Percentiles rank a stretch among this genome's conserved stretches.
These are phyloP conservation scores for Nothocercus nigrocapillus DNA, from an alignment of 2,113 vertebrate species.

Conservation along the genomic window DNA sequence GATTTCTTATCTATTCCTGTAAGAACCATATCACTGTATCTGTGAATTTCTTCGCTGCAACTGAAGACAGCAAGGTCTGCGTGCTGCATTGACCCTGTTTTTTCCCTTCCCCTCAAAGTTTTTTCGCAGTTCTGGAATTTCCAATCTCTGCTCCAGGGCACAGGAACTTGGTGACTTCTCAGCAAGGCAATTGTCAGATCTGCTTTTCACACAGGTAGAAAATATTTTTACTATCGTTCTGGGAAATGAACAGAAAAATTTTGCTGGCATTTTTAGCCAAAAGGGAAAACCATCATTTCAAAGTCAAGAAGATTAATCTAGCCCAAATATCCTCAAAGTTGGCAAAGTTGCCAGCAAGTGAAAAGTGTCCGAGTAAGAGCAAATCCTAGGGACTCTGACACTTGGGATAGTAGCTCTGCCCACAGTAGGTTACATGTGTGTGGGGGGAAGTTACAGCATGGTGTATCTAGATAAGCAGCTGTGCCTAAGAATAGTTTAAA, in stretches of 20 bases:
- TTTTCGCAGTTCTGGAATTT: fast-evolving
- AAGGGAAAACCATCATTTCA: not conserved
- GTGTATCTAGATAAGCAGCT: not conserved
- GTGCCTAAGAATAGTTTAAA: not conserved
- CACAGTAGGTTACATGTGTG: not conserved
- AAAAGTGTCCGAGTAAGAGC: not conserved
- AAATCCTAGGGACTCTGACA: not conserved
- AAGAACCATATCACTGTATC: not conserved
- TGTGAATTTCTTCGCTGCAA: not conserved
- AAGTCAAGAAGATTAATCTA: not conserved
- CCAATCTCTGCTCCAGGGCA: fast-evolving
- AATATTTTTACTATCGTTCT: fast-evolving
- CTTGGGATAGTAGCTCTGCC: not conserved
- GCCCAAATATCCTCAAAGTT: not conserved
- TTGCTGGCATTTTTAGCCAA: not conserved
- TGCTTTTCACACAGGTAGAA: not conserved
- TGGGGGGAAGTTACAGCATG: not conserved
- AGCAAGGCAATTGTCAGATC: fast-evolving
- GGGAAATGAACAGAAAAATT: not conserved
- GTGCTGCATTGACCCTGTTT: not conserved
- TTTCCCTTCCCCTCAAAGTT: not conserved
- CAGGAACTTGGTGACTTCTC: fast-evolving
- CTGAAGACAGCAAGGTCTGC: not conserved
- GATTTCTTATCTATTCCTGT: not conserved
- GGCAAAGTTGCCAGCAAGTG: not conserved